Conservation (phyloP, 2,888 invertebrate species). For the Leptinotarsa juncta region DNA sequence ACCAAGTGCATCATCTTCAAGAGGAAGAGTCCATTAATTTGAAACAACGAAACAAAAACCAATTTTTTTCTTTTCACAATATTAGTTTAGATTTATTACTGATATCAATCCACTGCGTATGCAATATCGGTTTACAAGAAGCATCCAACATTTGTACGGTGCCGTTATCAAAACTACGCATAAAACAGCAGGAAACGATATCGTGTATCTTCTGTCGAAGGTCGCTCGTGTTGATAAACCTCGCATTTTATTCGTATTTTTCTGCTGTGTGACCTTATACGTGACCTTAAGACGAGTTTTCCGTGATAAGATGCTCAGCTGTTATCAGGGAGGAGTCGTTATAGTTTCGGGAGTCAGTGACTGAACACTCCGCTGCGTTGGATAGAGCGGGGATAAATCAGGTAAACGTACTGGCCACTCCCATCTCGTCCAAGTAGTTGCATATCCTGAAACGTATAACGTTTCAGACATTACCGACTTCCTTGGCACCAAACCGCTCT, state of each 20-base stretch:
- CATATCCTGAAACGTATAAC: too few relatives aligned
- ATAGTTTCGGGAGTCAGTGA: not conserved
- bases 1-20: too few relatives aligned
- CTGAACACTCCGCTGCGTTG: not conserved
- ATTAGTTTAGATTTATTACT: too few relatives aligned
- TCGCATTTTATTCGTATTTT: slow-evolving; percentile 41
- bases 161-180: slow-evolving; percentile 2
- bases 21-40: too few relatives aligned
- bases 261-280: slow-evolving; percentile 34
- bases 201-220: slow-evolving; percentile 45
- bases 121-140: not conserved
- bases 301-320: not conserved
- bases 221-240: slow-evolving; percentile 43
- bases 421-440: too few relatives aligned
- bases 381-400: not conserved
- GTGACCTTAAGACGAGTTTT: slow-evolving; percentile 24
- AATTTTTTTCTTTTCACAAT: not conserved
- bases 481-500: too few relatives aligned
- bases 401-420: too few relatives aligned
- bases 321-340: not conserved
- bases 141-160: not conserved
- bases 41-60: not conserved
- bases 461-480: too few relatives aligned
- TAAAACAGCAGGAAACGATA: slow-evolving; percentile 42
- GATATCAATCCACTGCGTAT: not conserved